Evolutionary conservation across 1,140 invertebrate species (phyloP).

Genomic region (Drosophila orosa): DNA sequence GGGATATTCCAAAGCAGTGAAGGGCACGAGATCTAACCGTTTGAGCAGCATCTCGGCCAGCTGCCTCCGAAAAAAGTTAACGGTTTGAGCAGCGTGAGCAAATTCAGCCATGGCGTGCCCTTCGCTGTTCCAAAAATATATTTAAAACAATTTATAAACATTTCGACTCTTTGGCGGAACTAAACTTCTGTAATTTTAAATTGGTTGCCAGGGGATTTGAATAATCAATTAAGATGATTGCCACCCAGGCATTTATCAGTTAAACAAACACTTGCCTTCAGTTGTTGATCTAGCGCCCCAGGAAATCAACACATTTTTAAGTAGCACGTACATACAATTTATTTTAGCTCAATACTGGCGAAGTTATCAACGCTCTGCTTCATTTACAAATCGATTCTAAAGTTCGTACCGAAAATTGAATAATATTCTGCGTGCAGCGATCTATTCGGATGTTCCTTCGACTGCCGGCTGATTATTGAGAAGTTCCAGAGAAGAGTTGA

Average conservation of each 20-base stretch:
- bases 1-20: neutral
- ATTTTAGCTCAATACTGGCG: slow-evolving; percentile 29
- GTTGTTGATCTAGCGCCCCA: slow-evolving; percentile 28
- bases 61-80: too few species aligned
- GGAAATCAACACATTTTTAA: slow-evolving; percentile 27
- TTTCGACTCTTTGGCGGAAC: neutral
- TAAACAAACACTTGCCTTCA: slow-evolving; percentile 28
- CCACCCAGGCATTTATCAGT: slow-evolving; percentile 35
- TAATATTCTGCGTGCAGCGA: slow-evolving; percentile 27
- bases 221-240: slow-evolving; percentile 36
- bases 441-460: slow-evolving; percentile 1
- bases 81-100: too few species aligned
- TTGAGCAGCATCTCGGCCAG: too few species aligned
- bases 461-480: too few species aligned
- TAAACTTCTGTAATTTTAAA: neutral
- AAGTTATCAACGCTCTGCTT: neutral
- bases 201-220: slow-evolving; percentile 2
- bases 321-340: slow-evolving; percentile 44
- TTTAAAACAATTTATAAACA: neutral
- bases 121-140: too few species aligned
- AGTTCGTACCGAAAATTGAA: slow-evolving; percentile 13
- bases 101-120: too few species aligned
- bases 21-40: too few species aligned
- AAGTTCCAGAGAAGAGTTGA: neutral
- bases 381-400: slow-evolving; percentile 34